These are phyloP conservation scores for Oncopodura yosiiana DNA, from an alignment of 1,140 invertebrate species.

Conservation along the genomic window DNA sequence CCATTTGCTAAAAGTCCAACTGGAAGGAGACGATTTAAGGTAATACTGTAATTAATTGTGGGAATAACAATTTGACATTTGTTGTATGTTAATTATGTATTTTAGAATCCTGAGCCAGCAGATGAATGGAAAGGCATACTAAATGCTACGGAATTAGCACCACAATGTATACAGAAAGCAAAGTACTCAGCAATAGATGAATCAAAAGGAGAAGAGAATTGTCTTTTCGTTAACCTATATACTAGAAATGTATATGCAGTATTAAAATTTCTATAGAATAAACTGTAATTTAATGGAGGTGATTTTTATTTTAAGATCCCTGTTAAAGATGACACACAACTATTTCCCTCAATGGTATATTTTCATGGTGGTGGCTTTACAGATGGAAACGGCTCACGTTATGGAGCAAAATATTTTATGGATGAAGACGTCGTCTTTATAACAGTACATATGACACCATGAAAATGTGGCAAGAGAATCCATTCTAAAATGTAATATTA, in stretches of 20 bases:
- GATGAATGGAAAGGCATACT: slow-evolving; percentile 22
- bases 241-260: slow-evolving; percentile 43
- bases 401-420: slow-evolving; percentile 38
- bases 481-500: no score
- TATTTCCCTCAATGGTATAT: slow-evolving; percentile 15
- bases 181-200: not conserved
- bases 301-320: slow-evolving; percentile 9
- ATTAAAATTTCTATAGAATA: not conserved
- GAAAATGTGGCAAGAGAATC: no score
- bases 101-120: slow-evolving; percentile 27
- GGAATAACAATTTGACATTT: no score
- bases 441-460: slow-evolving; percentile 39
- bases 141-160: slow-evolving; percentile 23
- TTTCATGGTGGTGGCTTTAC: slow-evolving; percentile 27
- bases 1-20: no score
- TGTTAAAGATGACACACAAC: no score
- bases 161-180: slow-evolving; percentile 34
- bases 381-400: slow-evolving; percentile 24
- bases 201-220: slow-evolving; percentile 53
- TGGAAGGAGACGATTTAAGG: no score
- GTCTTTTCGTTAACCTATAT: slow-evolving; percentile 62
- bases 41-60: no score
- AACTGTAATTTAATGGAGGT: not conserved
- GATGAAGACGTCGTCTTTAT: slow-evolving; percentile 41
- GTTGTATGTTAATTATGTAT: no score